Percentiles rank a stretch among this genome's conserved stretches.
Conservation (phyloP, 2,797 vertebrate species). For the Taenioides sp. region DNA sequence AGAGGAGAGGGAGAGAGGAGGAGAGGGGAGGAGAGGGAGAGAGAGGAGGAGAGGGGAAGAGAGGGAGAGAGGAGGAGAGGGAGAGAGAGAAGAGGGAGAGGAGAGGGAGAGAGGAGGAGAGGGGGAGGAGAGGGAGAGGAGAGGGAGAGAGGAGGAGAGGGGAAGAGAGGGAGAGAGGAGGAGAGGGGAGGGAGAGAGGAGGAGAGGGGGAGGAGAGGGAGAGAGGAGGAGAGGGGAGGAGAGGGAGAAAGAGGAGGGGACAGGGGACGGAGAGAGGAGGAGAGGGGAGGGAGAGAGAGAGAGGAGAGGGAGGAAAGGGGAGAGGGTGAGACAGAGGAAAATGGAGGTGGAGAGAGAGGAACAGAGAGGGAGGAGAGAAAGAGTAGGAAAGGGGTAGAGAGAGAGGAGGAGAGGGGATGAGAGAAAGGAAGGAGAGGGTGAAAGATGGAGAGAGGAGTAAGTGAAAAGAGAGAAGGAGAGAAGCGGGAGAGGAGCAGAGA, state of each 20-base stretch:
- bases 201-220: constrained; percentile 36
- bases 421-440: constrained; percentile 1
- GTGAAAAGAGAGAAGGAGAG: constrained; percentile 25
- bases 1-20: too few species aligned
- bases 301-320: constrained; percentile 9
- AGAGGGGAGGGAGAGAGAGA: not conserved
- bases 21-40: too few species aligned
- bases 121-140: constrained; percentile 37
- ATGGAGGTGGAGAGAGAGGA: not conserved
- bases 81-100: too few species aligned
- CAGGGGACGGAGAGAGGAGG: constrained; percentile 29
- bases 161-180: too few species aligned
- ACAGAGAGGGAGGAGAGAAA: too few species aligned
- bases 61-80: too few species aligned
- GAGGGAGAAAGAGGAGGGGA: constrained; percentile 26
- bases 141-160: not conserved
- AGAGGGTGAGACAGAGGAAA: constrained; percentile 21
- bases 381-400: constrained; percentile 4
- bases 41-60: too few species aligned
- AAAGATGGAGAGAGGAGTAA: too few species aligned
- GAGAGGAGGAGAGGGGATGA: constrained; percentile 2
- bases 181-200: constrained; percentile 15
- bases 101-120: too few species aligned
- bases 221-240: too few species aligned
- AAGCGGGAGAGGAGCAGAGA: too few species aligned